Conservation (phyloP, 2,888 invertebrate species). For the Agonopterix heracliana region DNA sequence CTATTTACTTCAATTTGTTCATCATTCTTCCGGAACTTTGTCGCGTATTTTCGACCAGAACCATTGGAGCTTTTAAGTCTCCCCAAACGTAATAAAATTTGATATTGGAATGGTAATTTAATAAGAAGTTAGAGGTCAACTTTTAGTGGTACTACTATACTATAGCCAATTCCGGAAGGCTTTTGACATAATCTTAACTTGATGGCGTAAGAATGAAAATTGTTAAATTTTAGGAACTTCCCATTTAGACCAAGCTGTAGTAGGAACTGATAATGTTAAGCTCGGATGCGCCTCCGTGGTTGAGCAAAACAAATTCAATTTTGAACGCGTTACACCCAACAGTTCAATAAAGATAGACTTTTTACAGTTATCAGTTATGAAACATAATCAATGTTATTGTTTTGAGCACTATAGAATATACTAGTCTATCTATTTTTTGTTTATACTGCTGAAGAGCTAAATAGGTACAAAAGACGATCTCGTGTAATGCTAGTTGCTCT, state of each 20-base stretch:
- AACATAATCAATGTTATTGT: no score
- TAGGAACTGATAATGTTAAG: constrained; percentile 18
- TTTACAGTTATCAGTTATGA: no score
- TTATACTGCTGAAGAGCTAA: no score
- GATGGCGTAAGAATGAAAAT: background rate
- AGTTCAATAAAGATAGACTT: background rate
- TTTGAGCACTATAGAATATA: no score
- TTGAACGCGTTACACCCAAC: constrained; percentile 20
- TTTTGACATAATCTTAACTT: background rate
- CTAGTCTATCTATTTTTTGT: no score
- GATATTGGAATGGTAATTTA: no score
- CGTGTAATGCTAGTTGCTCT: no score
- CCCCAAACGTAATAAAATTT: constrained; percentile 1
- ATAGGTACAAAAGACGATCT: no score
- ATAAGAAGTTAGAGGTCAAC: no score
- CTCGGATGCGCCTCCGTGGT: constrained; percentile 30
- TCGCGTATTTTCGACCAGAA: constrained; percentile 14
- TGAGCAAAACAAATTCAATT: constrained; percentile 41
- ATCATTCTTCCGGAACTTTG: constrained; percentile 32
- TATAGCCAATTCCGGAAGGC: no score
- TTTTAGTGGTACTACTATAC: no score
- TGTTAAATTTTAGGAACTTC: background rate
- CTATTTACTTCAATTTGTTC: constrained; percentile 15
- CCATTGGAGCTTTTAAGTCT: constrained; percentile 9
- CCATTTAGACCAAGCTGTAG: no score